Conservation (phyloP, 2,888 invertebrate species). For the Ectobius pallidus region DNA sequence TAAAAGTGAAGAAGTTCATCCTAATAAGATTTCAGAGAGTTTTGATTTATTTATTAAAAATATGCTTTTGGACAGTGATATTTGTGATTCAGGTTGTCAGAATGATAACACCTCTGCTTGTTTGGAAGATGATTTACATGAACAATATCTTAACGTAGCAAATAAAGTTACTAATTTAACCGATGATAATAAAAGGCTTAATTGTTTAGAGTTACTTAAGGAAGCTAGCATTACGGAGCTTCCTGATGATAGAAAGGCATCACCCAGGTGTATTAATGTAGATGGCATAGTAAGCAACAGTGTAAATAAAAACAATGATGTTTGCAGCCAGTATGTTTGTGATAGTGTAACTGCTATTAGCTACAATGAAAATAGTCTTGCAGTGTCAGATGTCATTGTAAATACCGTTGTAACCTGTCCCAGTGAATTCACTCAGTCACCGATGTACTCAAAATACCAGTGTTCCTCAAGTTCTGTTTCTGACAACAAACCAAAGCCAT, state of each 20-base stretch:
- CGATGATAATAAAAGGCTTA: not conserved
- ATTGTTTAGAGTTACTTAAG: not conserved
- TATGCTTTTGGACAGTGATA: constrained; percentile 20
- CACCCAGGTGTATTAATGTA: constrained; percentile 4
- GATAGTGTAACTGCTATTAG: not conserved
- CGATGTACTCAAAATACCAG: not conserved
- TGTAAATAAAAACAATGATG: not conserved
- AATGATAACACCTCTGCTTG: not conserved
- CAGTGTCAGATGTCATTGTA: not conserved
- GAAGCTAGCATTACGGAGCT: not conserved
- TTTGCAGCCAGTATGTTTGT: not conserved
- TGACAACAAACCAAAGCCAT: not conserved
- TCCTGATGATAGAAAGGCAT: not conserved
- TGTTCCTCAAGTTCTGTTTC: not conserved
- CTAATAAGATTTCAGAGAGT: constrained; percentile 16
- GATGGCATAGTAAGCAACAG: not conserved
- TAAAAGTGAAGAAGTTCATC: not conserved
- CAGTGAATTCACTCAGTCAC: constrained; percentile 1
- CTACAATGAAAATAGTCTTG: not conserved
- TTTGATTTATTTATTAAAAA: constrained; percentile 24
- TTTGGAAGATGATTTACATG: not conserved
- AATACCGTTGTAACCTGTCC: not conserved
- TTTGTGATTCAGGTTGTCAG: not conserved
- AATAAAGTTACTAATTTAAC: not conserved
- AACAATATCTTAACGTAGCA: not conserved